phyloP scores from a whole-genome alignment of 2,888 invertebrate species.

The Sipunculus nudus region DNA sequence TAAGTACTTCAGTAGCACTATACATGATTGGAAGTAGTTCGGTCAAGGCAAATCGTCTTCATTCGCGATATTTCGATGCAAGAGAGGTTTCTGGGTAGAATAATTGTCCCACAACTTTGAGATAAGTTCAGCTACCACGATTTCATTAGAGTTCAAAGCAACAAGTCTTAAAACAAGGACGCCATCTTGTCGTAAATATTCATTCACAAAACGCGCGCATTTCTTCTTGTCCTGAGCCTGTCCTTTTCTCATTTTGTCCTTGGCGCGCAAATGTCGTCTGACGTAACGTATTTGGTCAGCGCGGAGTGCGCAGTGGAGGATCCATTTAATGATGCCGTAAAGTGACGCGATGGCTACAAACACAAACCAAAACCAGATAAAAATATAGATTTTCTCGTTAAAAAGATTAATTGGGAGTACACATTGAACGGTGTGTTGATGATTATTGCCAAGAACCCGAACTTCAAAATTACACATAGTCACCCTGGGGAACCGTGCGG shows the following conservation, averaged over 20 bases:
- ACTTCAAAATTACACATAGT: conserved; percentile 66
- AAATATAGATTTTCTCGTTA: conserved; percentile 65
- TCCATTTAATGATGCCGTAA: conserved; percentile 66
- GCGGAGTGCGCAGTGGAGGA: conserved; percentile 22
- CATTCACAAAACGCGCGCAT: conserved; percentile 49
- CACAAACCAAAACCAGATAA: conserved; percentile 69
- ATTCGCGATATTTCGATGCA: too few species aligned
- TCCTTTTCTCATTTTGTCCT: conserved; percentile 9
- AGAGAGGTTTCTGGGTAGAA: too few species aligned
- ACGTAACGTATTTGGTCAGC: conserved; percentile 22
- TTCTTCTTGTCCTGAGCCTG: neutral
- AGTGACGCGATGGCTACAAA: conserved; percentile 65
- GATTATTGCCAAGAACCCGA: conserved; percentile 66
- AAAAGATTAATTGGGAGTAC: conserved; percentile 50
- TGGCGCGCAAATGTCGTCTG: conserved; percentile 21
- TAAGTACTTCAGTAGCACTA: too few species aligned
- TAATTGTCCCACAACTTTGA: conserved; percentile 62
- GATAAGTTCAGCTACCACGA: conserved; percentile 61
- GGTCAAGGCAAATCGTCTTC: too few species aligned
- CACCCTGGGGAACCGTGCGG: conserved; percentile 63
- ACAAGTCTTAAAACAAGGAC: conserved; percentile 62
- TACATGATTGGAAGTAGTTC: too few species aligned
- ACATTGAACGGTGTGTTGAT: conserved; percentile 65
- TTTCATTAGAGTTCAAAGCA: conserved; percentile 63
- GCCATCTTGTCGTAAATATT: conserved; percentile 63